A percentile compares a stretch with the other conserved stretches of the same genome.
phyloP scores from a whole-genome alignment of 2,797 vertebrate species.

The Uromys caudimaculatus region DNA sequence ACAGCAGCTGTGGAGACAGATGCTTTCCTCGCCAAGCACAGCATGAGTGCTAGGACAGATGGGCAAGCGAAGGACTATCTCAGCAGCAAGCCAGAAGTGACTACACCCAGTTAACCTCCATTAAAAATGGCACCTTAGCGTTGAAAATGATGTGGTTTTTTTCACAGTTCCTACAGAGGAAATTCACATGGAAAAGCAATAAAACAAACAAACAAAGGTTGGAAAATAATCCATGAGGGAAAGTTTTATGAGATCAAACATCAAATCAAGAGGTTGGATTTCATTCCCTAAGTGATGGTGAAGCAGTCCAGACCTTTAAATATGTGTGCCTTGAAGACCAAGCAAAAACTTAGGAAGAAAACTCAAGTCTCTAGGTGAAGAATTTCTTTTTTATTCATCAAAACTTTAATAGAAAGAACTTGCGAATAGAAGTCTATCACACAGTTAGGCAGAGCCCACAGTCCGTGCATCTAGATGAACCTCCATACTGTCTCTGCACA shows the following conservation, averaged over 20 bases:
- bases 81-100: neutral
- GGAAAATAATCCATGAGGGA: neutral
- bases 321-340: neutral
- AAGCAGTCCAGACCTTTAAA: neutral
- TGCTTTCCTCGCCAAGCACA: neutral
- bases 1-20: neutral
- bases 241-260: neutral
- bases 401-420: neutral
- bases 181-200: neutral
- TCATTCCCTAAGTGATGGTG: neutral
- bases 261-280: neutral
- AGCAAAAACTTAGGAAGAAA: slow-evolving; percentile 41
- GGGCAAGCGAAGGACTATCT: neutral
- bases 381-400: neutral
- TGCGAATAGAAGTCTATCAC: neutral
- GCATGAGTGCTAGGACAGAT: neutral
- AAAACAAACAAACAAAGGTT: neutral
- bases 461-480: too few relatives aligned
- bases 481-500: too few relatives aligned
- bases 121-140: neutral
- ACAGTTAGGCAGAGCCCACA: too few relatives aligned
- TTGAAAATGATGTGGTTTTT: neutral
- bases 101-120: neutral
- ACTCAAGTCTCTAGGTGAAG: neutral
- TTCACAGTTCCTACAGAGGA: neutral